Conservation (phyloP, 1,140 invertebrate genomes). For the Caerostris darwini region DNA sequence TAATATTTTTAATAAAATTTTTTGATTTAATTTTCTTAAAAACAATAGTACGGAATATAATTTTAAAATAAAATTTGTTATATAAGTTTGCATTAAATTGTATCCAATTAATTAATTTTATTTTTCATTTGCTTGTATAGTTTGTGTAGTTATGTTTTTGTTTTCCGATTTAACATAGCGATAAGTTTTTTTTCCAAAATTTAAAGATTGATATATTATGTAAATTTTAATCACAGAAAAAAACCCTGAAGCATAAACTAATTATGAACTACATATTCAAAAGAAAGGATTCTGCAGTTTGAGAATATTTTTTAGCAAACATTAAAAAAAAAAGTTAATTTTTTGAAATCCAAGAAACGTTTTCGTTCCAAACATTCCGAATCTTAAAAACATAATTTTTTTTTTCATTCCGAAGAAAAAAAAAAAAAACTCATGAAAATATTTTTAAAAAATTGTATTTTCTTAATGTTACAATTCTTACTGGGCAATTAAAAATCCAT, state of each 20-base stretch:
- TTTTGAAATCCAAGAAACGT: neutral
- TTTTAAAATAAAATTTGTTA: too few relatives aligned
- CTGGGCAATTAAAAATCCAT: constrained; percentile 25
- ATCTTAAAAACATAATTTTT: neutral
- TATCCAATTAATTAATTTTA: too few relatives aligned
- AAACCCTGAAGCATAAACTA: neutral
- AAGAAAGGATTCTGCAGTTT: neutral
- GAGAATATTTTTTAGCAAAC: neutral
- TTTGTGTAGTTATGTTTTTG: too few relatives aligned
- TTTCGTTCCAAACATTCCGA: neutral
- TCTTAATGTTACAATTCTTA: neutral
- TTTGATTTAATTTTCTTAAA: too few relatives aligned
- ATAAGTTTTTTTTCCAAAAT: too few relatives aligned
- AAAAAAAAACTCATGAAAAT: neutral
- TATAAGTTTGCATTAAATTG: too few relatives aligned
- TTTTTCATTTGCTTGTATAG: too few relatives aligned
- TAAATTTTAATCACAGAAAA: too few relatives aligned
- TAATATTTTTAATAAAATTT: too few relatives aligned
- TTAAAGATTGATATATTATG: too few relatives aligned
- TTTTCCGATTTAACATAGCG: too few relatives aligned
- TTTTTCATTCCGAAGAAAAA: neutral
- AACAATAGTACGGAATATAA: too few relatives aligned
- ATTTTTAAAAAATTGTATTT: neutral
- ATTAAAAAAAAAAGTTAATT: neutral
- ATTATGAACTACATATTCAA: neutral